These are phyloP conservation scores for Cyanoderma ruficeps DNA, from an alignment of 2,113 vertebrate species.

Conservation along the genomic window DNA sequence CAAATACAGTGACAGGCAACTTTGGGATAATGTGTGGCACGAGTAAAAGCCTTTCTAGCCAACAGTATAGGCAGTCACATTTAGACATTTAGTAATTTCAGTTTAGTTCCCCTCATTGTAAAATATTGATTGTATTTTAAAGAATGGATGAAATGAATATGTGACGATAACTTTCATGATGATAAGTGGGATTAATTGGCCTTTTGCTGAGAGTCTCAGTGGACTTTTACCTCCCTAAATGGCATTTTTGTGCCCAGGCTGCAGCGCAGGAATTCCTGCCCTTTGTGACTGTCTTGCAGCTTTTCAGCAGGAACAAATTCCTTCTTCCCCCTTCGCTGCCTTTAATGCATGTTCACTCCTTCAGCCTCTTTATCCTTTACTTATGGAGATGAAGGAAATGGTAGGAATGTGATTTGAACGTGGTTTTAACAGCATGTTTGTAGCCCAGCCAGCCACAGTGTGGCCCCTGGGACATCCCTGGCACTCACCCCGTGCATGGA, in stretches of 20 bases:
- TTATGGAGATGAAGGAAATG: neutral
- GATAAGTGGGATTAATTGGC: neutral
- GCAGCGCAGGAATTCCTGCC: neutral
- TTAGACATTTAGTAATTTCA: neutral
- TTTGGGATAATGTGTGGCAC: neutral
- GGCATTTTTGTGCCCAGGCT: neutral
- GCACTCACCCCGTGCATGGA: fast-evolving
- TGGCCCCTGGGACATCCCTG: neutral
- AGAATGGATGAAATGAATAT: neutral
- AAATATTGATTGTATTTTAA: neutral
- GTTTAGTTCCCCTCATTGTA: neutral
- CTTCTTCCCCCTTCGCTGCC: neutral
- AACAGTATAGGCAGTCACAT: neutral
- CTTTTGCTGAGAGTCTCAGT: neutral
- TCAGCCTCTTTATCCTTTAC: neutral
- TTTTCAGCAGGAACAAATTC: neutral
- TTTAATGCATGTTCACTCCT: neutral
- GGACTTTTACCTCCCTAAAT: neutral
- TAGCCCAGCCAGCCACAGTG: fast-evolving
- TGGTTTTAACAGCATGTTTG: neutral
- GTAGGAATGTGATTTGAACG: neutral
- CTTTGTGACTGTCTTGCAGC: neutral
- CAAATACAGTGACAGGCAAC: neutral
- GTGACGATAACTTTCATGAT: neutral
- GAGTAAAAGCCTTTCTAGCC: neutral